Conservation (phyloP, 2,888 invertebrate genomes). For the Crematogaster levior region DNA sequence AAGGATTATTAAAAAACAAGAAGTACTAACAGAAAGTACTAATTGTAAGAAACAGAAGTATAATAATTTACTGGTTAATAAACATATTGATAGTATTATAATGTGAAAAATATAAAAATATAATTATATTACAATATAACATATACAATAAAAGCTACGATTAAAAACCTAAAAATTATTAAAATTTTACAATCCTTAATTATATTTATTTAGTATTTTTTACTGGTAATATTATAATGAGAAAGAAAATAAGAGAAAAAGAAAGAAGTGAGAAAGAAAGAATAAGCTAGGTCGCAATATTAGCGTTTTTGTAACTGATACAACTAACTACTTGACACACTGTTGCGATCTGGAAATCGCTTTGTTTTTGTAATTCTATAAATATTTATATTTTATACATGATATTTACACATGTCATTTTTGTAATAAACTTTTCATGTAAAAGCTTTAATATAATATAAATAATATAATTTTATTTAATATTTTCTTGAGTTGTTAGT, state of each 20-base stretch:
- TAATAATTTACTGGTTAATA: too few relatives aligned
- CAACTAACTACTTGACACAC: slow-evolving; percentile 36
- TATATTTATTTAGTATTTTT: neutral
- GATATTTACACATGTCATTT: slow-evolving; percentile 45
- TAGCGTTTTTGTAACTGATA: slow-evolving; percentile 14
- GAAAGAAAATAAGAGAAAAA: neutral
- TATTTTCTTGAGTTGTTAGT: slow-evolving; percentile 14
- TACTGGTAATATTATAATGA: neutral
- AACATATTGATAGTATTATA: neutral
- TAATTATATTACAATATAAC: neutral
- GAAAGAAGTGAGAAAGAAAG: neutral
- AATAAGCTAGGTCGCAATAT: neutral
- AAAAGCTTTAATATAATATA: slow-evolving; percentile 36
- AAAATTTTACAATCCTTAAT: neutral
- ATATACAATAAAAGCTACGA: neutral
- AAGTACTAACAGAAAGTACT: too few relatives aligned
- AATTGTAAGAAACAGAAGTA: neutral
- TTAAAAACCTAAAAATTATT: neutral
- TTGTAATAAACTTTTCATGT: slow-evolving; percentile 35
- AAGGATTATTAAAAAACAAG: too few relatives aligned
- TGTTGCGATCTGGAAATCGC: slow-evolving; percentile 18
- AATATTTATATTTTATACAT: slow-evolving; percentile 40
- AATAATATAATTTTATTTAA: slow-evolving; percentile 39
- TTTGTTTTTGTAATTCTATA: slow-evolving; percentile 24
- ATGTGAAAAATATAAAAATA: neutral